Evolutionary conservation across 2,888 invertebrate genomes (phyloP), one percentile per base, ranked within the genome.

Genomic region (Automeris io): DNA sequence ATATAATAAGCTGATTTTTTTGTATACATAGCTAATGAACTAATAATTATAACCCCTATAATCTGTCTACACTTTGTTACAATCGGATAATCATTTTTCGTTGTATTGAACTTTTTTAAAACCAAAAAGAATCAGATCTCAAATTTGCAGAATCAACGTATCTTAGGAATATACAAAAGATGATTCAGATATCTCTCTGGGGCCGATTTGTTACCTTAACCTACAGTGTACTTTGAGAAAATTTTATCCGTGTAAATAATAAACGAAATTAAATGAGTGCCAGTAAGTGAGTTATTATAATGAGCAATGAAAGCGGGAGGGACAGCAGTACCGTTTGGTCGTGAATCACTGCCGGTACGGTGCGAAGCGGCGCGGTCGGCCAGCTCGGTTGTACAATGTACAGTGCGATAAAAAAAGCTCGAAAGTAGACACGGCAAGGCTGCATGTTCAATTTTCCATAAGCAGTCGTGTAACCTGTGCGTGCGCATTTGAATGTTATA

Each of bases 401-500:
- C 41, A 42, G 32, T 18, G 54, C 47, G 54, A 59, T 52, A 56
- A 60, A 61, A 59, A 65, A 55, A 48, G 45, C 47, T 39, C 49
- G 46, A 46, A 44, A 38, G 45, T 40, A 42, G 37, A 40, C 40
- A 41, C 45, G 38, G 42, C 41, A 35, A 47, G 42, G 45, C 42
- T 46, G 45, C 53, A 53, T 53, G 51, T 61, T 49, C 51, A 46
- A 53, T 57, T 56, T 61, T 58, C 57, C 55, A 59, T 47, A 37
- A 57, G 48, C 43, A 46, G 43, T 48, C 51, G 50, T 42, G 42
- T 42, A 49, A 57, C 53, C 46, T 53, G 62, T 57, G 56, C 58
- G 47, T 57, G 61, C 61, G 43, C 58, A 61, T 62, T 57, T 58
- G 46, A 57, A 64, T 64, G 57, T 63, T 59, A 53, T 61, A 69